phyloP scores from a whole-genome alignment of 35 echinoderm and acorn worm species.

The Lytechinus variegatus region DNA sequence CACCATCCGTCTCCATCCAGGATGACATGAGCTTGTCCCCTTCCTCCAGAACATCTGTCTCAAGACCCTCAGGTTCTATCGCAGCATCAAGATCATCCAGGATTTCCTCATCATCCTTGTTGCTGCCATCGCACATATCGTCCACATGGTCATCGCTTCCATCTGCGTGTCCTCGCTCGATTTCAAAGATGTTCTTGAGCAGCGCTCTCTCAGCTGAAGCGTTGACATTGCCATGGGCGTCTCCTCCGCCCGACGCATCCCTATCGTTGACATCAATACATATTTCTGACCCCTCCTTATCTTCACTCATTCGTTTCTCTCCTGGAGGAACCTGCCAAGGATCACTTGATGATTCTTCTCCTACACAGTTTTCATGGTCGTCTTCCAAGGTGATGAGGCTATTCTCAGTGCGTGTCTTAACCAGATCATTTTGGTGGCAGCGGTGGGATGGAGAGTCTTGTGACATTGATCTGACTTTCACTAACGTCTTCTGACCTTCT shows the following conservation, averaged over 20 bases:
- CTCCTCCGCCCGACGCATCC: neutral
- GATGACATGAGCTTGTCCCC: neutral
- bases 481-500: neutral
- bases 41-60: neutral
- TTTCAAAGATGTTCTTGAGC: conserved; percentile 28
- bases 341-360: neutral
- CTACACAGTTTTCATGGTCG: neutral
- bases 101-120: conserved; percentile 19
- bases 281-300: neutral
- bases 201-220: neutral
- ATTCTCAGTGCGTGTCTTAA: neutral
- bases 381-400: conserved; percentile 17
- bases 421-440: neutral
- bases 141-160: neutral
- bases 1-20: neutral
- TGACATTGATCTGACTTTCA: neutral
- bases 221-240: neutral
- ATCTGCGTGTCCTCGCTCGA: conserved; percentile 30
- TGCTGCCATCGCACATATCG: neutral
- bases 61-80: neutral
- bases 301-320: neutral
- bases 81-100: neutral
- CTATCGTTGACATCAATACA: neutral
- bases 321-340: neutral
- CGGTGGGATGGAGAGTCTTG: neutral